Conservation (phyloP, 2,113 vertebrate genomes). For the Columba livia region DNA sequence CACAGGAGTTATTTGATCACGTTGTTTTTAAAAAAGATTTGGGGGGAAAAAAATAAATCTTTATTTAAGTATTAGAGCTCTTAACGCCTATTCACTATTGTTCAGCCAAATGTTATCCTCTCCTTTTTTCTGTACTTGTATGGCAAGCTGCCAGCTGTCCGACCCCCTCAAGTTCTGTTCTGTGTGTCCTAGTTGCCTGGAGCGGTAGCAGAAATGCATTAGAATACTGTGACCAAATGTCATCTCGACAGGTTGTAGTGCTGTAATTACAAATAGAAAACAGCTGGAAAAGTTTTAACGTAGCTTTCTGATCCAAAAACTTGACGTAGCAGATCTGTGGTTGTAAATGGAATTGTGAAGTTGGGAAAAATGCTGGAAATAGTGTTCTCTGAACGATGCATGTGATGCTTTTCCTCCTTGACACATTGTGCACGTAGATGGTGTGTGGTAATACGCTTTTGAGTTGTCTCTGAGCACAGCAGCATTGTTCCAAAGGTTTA, state of each 20-base stretch:
- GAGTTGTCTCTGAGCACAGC: not conserved
- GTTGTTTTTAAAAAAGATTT: not conserved
- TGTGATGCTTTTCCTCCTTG: not conserved
- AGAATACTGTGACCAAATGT: not conserved
- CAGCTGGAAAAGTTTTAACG: not conserved
- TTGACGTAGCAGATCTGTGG: not conserved
- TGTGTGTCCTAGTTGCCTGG: not conserved
- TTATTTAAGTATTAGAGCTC: conserved; percentile 61
- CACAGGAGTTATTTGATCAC: not conserved
- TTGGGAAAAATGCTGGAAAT: not conserved
- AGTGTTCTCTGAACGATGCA: not conserved
- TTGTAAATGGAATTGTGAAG: not conserved
- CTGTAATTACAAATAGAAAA: not conserved
- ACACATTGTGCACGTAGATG: not conserved
- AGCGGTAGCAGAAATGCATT: not conserved
- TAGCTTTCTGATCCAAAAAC: not conserved
- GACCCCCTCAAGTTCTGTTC: conserved; percentile 1
- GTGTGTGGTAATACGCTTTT: accelerated
- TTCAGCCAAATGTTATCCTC: conserved; percentile 66
- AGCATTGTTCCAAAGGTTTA: not conserved
- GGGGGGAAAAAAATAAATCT: not conserved
- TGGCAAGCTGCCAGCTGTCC: conserved; percentile 44
- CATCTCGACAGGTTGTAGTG: not conserved
- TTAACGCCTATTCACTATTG: conserved; percentile 73
- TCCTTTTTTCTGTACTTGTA: conserved; percentile 54